phyloP scores from a whole-genome alignment of 2,113 vertebrate species.

The Hypanus sabinus region DNA sequence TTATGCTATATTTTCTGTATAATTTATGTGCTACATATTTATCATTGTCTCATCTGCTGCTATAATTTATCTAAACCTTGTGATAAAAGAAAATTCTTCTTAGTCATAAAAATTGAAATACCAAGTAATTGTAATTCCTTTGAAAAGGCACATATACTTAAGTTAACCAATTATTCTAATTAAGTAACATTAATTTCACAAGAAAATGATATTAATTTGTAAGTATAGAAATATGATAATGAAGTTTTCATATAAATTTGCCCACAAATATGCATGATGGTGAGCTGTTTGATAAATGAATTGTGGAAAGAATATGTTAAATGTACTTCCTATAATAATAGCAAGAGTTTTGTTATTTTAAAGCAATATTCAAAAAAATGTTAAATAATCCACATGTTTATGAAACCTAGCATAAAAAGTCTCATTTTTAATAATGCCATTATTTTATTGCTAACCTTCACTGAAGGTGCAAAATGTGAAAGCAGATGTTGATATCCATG shows the following conservation, averaged over 20 bases:
- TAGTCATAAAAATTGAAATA: not conserved
- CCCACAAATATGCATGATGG: not conserved
- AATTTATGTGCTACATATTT: not conserved
- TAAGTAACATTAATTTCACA: not conserved
- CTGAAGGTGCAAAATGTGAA: not conserved
- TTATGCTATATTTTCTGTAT: too few species aligned
- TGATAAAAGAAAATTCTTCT: not conserved
- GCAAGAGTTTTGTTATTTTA: not conserved
- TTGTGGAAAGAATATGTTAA: not conserved
- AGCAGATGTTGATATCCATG: not conserved
- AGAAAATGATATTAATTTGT: not conserved
- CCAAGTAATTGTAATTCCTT: not conserved
- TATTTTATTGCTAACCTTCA: not conserved
- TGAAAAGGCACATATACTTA: not conserved
- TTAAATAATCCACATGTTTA: too few species aligned
- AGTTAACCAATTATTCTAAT: not conserved
- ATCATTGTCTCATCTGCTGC: not conserved
- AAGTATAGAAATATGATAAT: not conserved
- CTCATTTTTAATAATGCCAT: not conserved
- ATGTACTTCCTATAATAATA: not conserved
- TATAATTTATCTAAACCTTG: not conserved
- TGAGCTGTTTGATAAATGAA: not conserved
- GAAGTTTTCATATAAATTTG: not conserved
- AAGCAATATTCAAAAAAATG: not conserved
- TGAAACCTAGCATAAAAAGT: not conserved